Evolutionary conservation across 2,888 invertebrate genomes (phyloP).

Genomic region (Drosophila incognita): DNA sequence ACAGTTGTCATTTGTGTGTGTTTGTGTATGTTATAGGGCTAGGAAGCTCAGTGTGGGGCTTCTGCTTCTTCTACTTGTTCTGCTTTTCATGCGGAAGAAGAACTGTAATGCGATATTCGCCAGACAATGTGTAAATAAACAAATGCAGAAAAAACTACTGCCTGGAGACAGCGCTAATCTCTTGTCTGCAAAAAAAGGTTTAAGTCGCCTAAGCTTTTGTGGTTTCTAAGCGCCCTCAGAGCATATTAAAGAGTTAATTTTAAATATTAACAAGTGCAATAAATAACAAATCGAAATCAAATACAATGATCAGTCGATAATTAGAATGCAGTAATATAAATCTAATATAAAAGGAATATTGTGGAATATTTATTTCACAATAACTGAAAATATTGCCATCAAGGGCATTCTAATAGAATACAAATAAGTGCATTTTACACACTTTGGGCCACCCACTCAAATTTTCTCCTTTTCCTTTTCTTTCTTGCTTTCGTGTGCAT

Average conservation of each 20-base stretch:
- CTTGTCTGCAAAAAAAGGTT: slow-evolving; percentile 7
- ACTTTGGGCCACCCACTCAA: not conserved
- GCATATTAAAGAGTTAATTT: not conserved
- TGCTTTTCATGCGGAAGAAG: slow-evolving; percentile 56
- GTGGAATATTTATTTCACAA: not conserved
- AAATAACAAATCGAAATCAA: not conserved
- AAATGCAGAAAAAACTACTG: slow-evolving; percentile 46
- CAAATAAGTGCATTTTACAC: not conserved
- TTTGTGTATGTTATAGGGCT: slow-evolving; percentile 32
- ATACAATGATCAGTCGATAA: not conserved
- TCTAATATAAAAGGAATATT: not conserved
- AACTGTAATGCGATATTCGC: slow-evolving; percentile 51
- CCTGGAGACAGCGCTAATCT: slow-evolving; percentile 18
- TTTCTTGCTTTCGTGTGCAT: slow-evolving; percentile 9
- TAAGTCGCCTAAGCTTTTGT: not conserved
- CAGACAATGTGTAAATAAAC: slow-evolving; percentile 51
- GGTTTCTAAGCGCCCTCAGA: not conserved
- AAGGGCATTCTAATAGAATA: not conserved
- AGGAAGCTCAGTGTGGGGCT: slow-evolving; percentile 56
- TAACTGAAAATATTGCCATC: too few relatives aligned
- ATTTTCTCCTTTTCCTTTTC: not conserved
- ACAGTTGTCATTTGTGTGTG: slow-evolving; percentile 52
- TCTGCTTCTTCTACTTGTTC: slow-evolving; percentile 20
- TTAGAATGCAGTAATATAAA: not conserved
- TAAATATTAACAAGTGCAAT: not conserved